Percentiles rank a stretch among this genome's conserved stretches.
These are phyloP conservation scores for Chaenogobius annularis DNA, from an alignment of 2,113 vertebrate genomes.

Conservation along the genomic window DNA sequence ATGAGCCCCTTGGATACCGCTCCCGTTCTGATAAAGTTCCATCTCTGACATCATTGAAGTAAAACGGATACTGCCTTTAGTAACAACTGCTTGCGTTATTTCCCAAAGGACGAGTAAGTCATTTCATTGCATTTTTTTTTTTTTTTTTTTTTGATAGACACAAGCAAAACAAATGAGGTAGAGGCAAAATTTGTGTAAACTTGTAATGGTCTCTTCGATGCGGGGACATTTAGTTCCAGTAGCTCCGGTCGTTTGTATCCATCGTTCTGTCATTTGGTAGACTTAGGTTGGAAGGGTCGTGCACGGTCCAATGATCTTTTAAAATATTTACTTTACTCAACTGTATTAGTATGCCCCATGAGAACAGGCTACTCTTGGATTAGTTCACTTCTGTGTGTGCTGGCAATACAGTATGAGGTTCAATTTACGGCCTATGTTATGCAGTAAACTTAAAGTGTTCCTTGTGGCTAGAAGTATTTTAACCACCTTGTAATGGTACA, in stretches of 20 bases:
- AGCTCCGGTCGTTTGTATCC: conserved; percentile 44
- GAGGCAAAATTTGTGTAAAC: conserved; percentile 17
- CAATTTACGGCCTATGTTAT: no score
- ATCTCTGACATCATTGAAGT: conserved; percentile 10
- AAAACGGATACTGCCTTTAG: conserved; percentile 8
- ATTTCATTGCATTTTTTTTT: neutral
- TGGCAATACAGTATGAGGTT: no score
- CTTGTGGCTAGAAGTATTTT: no score
- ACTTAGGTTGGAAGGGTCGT: neutral
- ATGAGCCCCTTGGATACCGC: conserved; percentile 9
- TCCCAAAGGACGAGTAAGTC: conserved; percentile 30
- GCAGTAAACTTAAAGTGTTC: no score
- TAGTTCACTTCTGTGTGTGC: no score
- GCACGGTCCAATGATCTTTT: neutral
- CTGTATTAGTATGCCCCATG: neutral
- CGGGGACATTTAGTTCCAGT: conserved; percentile 43
- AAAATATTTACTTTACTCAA: neutral
- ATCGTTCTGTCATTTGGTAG: conserved; percentile 28
- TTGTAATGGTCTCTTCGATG: conserved; percentile 29
- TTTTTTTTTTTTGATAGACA: conserved; percentile 14
- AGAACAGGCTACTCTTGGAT: neutral
- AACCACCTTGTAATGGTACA: no score
- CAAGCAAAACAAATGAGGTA: conserved; percentile 21
- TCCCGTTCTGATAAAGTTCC: conserved; percentile 21
- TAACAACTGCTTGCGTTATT: conserved; percentile 31